phyloP scores from a whole-genome alignment of 2,797 vertebrate genomes.

The Orientallactaga sibirica region DNA sequence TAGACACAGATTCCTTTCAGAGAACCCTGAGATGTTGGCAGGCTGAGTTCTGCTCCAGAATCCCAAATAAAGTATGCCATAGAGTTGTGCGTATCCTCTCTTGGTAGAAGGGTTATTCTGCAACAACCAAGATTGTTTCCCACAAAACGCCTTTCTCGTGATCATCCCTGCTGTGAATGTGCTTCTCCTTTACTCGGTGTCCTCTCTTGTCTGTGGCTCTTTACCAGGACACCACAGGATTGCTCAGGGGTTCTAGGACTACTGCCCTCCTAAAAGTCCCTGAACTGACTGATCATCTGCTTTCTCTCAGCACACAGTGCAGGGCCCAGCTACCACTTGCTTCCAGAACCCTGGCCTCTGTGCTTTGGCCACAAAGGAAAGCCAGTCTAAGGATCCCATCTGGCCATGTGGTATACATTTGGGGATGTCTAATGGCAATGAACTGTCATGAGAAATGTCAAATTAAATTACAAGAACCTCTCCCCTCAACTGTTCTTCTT shows the following conservation, averaged over 20 bases:
- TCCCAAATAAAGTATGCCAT: not conserved
- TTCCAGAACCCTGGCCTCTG: slow-evolving; percentile 18
- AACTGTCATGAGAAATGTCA: slow-evolving; percentile 66
- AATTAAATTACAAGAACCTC: not conserved
- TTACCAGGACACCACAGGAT: not conserved
- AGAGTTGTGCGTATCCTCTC: not conserved
- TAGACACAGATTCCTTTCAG: not conserved
- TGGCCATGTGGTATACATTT: slow-evolving; percentile 68
- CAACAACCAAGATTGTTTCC: not conserved
- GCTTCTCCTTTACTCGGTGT: not conserved
- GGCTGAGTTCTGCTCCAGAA: not conserved
- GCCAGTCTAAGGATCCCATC: slow-evolving; percentile 57
- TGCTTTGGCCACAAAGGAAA: slow-evolving; percentile 78
- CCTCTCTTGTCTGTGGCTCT: not conserved
- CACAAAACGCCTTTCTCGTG: not conserved
- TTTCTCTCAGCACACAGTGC: not conserved
- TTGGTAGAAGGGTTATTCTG: slow-evolving; percentile 43
- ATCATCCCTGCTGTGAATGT: not conserved
- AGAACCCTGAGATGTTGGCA: not conserved
- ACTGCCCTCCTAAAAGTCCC: not conserved
- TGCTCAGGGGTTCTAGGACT: not conserved
- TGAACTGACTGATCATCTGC: not conserved
- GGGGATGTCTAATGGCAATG: slow-evolving; percentile 39
- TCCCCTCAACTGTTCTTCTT: slow-evolving; percentile 25
- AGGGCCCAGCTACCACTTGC: not conserved